These are phyloP conservation scores for Ispidina picta DNA, from an alignment of 2,797 vertebrate genomes.

Conservation along the genomic window DNA sequence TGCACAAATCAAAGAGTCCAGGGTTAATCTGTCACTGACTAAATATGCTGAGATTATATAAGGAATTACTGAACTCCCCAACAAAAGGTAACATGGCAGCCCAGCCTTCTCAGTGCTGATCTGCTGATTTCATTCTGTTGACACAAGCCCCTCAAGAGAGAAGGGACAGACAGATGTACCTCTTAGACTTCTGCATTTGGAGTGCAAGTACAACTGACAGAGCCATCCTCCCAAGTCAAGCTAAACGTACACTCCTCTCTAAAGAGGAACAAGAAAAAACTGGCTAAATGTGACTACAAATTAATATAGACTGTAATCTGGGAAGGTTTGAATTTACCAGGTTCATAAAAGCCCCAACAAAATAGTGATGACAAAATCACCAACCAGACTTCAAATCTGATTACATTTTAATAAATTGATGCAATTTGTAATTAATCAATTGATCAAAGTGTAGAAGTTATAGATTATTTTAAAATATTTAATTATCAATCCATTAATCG, in stretches of 20 bases:
- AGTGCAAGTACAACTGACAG: background rate
- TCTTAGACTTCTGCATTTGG: background rate
- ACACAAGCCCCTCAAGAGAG: background rate
- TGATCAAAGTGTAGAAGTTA: background rate
- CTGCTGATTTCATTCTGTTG: background rate
- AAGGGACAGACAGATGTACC: background rate
- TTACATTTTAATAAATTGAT: background rate
- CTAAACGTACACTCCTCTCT: background rate
- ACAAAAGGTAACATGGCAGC: background rate
- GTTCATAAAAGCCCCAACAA: background rate
- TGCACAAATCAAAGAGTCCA: background rate
- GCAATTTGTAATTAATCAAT: background rate
- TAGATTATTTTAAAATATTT: background rate
- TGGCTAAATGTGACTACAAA: background rate
- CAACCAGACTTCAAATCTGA: background rate
- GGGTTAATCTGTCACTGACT: background rate
- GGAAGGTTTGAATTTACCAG: background rate
- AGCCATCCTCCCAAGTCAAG: rapidly evolving
- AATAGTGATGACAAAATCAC: background rate
- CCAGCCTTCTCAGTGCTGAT: background rate
- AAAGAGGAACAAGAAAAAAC: background rate
- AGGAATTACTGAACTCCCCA: background rate
- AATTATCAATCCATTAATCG: background rate
- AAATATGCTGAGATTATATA: background rate
- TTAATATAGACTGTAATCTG: background rate